Conservation (phyloP, 2,113 vertebrate genomes). For the Copsychus sechellarum region DNA sequence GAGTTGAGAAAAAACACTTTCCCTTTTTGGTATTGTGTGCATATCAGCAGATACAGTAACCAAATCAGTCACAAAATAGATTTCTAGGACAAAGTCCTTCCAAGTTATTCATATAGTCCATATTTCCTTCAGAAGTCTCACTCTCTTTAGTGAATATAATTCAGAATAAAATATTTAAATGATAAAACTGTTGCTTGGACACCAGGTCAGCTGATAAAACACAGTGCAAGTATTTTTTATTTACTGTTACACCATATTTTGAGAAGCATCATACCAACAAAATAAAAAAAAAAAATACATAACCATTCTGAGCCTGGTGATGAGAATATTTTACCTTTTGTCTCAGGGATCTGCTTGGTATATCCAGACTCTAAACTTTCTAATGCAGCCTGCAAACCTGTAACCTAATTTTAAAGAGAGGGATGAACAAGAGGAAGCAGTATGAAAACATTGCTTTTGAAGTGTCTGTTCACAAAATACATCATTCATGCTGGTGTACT, state of each 20-base stretch:
- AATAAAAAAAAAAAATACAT: neutral
- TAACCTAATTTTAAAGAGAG: conserved; percentile 50
- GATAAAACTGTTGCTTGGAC: neutral
- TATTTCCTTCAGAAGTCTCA: neutral
- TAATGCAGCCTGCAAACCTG: conserved; percentile 56
- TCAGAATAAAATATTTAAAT: neutral
- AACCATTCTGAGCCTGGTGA: neutral
- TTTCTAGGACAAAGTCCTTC: neutral
- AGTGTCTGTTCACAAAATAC: neutral
- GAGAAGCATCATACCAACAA: neutral
- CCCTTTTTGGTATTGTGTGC: no score
- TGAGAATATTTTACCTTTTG: conserved; percentile 67
- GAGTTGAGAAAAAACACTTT: neutral
- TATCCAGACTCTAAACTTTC: conserved; percentile 2
- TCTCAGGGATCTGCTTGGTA: neutral
- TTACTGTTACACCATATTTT: neutral
- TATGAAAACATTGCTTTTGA: neutral
- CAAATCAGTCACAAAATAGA: neutral
- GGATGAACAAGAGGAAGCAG: neutral
- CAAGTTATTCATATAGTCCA: neutral
- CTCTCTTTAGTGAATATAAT: neutral
- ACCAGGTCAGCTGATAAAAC: neutral
- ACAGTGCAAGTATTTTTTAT: neutral
- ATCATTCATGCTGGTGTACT: neutral
- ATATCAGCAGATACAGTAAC: neutral